phyloP scores from a whole-genome alignment of 1,140 invertebrate genomes.

The Chymomyza costata region DNA sequence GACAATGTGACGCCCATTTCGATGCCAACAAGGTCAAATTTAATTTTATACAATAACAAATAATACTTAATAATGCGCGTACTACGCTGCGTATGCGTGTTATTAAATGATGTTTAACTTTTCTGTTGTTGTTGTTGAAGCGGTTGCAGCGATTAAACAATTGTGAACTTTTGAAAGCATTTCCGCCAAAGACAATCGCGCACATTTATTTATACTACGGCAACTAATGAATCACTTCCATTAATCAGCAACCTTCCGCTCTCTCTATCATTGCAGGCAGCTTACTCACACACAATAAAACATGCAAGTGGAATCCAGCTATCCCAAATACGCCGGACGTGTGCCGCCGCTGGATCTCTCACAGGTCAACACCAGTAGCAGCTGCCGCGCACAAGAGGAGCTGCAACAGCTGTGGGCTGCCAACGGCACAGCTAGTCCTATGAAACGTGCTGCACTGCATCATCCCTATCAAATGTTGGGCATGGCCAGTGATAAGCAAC shows the following conservation, averaged over 20 bases:
- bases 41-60: slow-evolving; percentile 55
- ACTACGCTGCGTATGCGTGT: slow-evolving; percentile 31
- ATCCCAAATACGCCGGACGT: slow-evolving; percentile 69
- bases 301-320: slow-evolving; percentile 71
- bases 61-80: slow-evolving; percentile 30
- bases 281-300: background rate
- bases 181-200: slow-evolving; percentile 43
- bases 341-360: slow-evolving; percentile 69
- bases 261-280: slow-evolving; percentile 35
- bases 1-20: slow-evolving; percentile 25
- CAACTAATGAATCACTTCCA: slow-evolving; percentile 46
- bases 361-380: slow-evolving; percentile 48
- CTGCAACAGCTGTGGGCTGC: slow-evolving; percentile 51
- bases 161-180: slow-evolving; percentile 64
- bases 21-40: slow-evolving; percentile 64
- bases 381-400: slow-evolving; percentile 31
- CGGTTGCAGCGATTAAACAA: slow-evolving; percentile 55
- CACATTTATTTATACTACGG: slow-evolving; percentile 2
- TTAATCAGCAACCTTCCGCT: slow-evolving; percentile 46
- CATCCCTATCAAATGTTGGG: slow-evolving; percentile 57
- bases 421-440: slow-evolving; percentile 6
- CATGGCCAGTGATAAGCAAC: slow-evolving; percentile 40
- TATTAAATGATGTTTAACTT: no score
- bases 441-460: slow-evolving; percentile 26
- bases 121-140: slow-evolving; percentile 27